Percentiles rank a stretch among this genome's conserved stretches.
phyloP scores from a whole-genome alignment of 2,797 vertebrate genomes.

The Sebastes umbrosus region DNA sequence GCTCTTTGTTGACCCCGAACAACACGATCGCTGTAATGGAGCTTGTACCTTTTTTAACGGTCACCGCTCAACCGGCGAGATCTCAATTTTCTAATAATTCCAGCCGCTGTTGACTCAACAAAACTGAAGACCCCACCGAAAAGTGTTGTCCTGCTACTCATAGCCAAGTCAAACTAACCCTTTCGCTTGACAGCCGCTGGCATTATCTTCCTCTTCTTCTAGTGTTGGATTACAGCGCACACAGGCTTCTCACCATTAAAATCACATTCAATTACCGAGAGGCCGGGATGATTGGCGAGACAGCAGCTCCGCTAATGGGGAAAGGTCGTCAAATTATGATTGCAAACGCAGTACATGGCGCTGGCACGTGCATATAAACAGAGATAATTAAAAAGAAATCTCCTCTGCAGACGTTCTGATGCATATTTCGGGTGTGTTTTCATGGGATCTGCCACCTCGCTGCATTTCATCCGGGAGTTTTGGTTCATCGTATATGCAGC shows the following conservation, averaged over 20 bases:
- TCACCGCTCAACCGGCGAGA: slow-evolving; percentile 6
- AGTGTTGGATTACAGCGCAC: slow-evolving; percentile 74
- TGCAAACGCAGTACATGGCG: slow-evolving; percentile 47
- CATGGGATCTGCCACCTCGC: slow-evolving; percentile 49
- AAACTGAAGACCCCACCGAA: background rate
- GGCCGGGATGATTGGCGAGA: slow-evolving; percentile 55
- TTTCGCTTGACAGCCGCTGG: slow-evolving; percentile 37
- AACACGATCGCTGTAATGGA: slow-evolving; percentile 35
- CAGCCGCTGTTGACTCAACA: background rate
- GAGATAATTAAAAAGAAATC: slow-evolving; percentile 35
- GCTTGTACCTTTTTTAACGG: slow-evolving; percentile 18
- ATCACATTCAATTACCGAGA: slow-evolving; percentile 79
- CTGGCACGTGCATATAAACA: slow-evolving; percentile 39
- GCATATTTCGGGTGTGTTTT: slow-evolving; percentile 55
- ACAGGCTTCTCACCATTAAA: slow-evolving; percentile 72
- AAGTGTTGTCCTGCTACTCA: background rate
- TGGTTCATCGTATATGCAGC: background rate
- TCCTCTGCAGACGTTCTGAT: slow-evolving; percentile 16
- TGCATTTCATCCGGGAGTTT: slow-evolving; percentile 32
- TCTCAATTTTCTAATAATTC: background rate
- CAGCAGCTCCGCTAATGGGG: slow-evolving; percentile 68
- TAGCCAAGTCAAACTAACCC: slow-evolving; percentile 15
- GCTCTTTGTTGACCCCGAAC: slow-evolving; percentile 67
- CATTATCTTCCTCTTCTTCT: slow-evolving; percentile 41
- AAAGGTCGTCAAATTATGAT: slow-evolving; percentile 63